Conservation (phyloP, 2,888 invertebrate genomes). For the Eupithecia vulgata region DNA sequence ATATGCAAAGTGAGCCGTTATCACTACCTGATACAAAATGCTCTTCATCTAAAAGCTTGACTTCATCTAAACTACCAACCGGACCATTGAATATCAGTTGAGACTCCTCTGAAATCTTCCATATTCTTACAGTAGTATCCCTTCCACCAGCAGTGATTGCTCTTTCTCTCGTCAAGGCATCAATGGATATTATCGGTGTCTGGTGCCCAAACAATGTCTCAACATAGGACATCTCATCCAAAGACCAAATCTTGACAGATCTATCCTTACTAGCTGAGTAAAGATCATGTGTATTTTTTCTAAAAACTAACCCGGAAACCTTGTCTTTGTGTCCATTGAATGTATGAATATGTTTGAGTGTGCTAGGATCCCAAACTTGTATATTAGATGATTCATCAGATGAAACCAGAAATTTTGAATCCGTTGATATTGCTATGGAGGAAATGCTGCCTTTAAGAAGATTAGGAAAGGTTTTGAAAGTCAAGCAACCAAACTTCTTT, state of each 20-base stretch:
- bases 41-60: slow-evolving; percentile 95
- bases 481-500: slow-evolving; percentile 84
- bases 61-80: slow-evolving; percentile 91
- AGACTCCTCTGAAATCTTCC: slow-evolving; percentile 99
- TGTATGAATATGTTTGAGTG: slow-evolving; percentile 89
- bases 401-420: slow-evolving; percentile 91
- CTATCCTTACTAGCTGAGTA: slow-evolving; percentile 91
- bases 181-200: slow-evolving; percentile 92
- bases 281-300: slow-evolving; percentile 92
- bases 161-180: slow-evolving; percentile 93
- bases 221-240: slow-evolving; percentile 98
- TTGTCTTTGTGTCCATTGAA: slow-evolving; percentile 91
- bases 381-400: slow-evolving; percentile 85
- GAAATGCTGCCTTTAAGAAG: slow-evolving; percentile 82
- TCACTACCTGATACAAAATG: slow-evolving; percentile 96
- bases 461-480: slow-evolving; percentile 74
- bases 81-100: slow-evolving; percentile 97
- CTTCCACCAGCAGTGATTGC: slow-evolving; percentile 95
- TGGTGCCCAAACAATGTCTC: slow-evolving; percentile 98
- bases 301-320: slow-evolving; percentile 92
- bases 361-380: slow-evolving; percentile 92
- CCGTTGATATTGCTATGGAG: slow-evolving; percentile 89
- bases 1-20: slow-evolving; percentile 93
- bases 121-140: slow-evolving; percentile 94
- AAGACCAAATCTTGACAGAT: slow-evolving; percentile 96